A percentile compares a stretch with the other conserved stretches of the same genome.
Conservation (phyloP, 1,140 invertebrate genomes). For the Zaprionus africanus region DNA sequence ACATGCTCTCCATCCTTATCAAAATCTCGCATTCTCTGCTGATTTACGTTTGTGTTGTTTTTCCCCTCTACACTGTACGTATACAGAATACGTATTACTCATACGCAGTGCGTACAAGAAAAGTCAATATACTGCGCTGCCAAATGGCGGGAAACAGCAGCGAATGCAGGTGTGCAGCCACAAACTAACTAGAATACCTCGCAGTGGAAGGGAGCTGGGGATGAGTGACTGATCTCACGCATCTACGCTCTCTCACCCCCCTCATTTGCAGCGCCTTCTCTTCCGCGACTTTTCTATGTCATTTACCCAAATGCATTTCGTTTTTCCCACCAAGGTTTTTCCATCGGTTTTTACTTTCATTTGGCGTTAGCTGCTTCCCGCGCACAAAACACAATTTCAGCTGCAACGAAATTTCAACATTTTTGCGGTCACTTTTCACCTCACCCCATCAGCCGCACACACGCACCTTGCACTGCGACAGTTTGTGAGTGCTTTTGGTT, state of each 20-base stretch:
- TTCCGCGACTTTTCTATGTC: slow-evolving; percentile 5
- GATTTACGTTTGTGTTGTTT: not conserved
- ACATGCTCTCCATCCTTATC: not conserved
- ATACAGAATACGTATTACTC: not conserved
- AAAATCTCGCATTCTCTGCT: not conserved
- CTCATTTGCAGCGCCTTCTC: not conserved
- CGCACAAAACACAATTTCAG: slow-evolving; percentile 5
- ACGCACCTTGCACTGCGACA: not conserved
- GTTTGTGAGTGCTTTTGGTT: slow-evolving; percentile 20
- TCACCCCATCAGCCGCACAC: not conserved
- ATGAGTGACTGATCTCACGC: no score
- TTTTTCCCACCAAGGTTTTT: slow-evolving; percentile 21
- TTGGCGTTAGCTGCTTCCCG: slow-evolving; percentile 9
- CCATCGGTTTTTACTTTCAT: slow-evolving; percentile 32
- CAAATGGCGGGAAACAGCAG: not conserved
- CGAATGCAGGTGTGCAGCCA: not conserved
- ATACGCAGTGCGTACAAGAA: not conserved
- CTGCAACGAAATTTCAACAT: slow-evolving; percentile 20
- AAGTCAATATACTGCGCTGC: not conserved
- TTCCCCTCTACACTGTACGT: not conserved
- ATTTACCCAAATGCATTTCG: slow-evolving; percentile 33
- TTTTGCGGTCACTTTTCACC: slow-evolving; percentile 18
- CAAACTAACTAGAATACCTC: no score
- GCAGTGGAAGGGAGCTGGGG: no score
- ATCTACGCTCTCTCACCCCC: no score